These are phyloP conservation scores for Ascidia mentula DNA, from an alignment of 23 tunicate genomes.

Conservation along the genomic window DNA sequence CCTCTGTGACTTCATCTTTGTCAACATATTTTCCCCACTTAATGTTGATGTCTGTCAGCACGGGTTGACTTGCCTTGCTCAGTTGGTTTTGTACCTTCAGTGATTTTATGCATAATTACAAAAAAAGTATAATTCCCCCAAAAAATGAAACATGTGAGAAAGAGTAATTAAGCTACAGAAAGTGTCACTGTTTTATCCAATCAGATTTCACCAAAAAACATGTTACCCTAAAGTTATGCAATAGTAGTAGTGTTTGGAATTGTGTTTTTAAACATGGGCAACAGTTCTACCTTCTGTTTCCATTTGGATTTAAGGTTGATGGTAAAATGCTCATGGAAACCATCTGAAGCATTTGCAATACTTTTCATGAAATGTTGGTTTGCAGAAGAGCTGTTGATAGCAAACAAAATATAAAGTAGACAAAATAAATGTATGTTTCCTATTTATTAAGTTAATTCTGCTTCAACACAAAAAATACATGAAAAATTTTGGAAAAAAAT, in stretches of 20 bases:
- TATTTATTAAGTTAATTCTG: no score
- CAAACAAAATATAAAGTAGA: not conserved
- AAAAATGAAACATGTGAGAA: no score
- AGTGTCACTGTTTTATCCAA: no score
- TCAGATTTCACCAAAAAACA: no score
- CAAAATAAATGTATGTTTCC: not conserved
- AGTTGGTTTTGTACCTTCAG: constrained; percentile 57
- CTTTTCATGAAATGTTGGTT: constrained; percentile 39
- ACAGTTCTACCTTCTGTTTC: constrained; percentile 42
- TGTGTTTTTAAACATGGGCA: no score
- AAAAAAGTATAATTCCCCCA: no score
- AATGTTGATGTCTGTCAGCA: constrained; percentile 50
- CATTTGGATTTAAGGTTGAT: constrained; percentile 56
- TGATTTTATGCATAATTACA: no score
- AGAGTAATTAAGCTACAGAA: no score
- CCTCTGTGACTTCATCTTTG: not conserved
- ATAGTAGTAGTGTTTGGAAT: no score
- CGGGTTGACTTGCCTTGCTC: constrained; percentile 55
- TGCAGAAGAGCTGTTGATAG: constrained; percentile 28
- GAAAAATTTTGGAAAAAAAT: no score
- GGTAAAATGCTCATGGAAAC: constrained; percentile 66
- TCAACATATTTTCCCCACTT: constrained; percentile 49
- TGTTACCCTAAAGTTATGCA: no score
- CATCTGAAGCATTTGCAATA: constrained; percentile 60
- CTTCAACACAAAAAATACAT: no score